A percentile compares a stretch with the other conserved stretches of the same genome.
Evolutionary conservation across 1,140 invertebrate genomes (phyloP).

Genomic region (Nylanderia fulva): DNA sequence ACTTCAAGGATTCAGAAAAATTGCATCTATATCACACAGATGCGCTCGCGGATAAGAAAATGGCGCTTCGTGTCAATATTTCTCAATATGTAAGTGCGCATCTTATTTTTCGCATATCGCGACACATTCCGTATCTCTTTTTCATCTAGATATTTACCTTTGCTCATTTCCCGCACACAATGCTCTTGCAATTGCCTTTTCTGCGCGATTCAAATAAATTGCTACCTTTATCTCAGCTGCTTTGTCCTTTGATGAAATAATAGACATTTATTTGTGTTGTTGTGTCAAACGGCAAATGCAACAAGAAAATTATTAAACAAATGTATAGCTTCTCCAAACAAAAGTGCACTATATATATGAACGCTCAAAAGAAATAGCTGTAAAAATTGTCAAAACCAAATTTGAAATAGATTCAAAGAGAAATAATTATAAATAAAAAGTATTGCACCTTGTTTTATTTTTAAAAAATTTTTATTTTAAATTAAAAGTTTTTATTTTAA

Average conservation of each 20-base stretch:
- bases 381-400: too few relatives aligned
- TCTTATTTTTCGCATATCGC: slow-evolving; percentile 21
- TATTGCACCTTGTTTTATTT: too few relatives aligned
- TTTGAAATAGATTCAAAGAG: too few relatives aligned
- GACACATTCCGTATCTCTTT: slow-evolving; percentile 18
- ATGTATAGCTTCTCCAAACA: neutral
- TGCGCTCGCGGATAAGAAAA: slow-evolving; percentile 29
- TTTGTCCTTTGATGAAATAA: slow-evolving; percentile 45
- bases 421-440: too few relatives aligned
- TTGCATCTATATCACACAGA: slow-evolving; percentile 28
- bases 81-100: slow-evolving; percentile 23
- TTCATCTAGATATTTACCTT: slow-evolving; percentile 55
- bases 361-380: too few relatives aligned
- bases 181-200: slow-evolving; percentile 51
- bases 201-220: slow-evolving; percentile 48
- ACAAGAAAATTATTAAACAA: slow-evolving; percentile 24
- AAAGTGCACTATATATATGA: neutral
- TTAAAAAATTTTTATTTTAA: too few relatives aligned
- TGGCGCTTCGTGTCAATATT: slow-evolving; percentile 10
- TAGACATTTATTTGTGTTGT: slow-evolving; percentile 37
- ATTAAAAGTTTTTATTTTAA: too few relatives aligned
- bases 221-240: slow-evolving; percentile 23
- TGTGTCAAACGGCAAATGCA: neutral
- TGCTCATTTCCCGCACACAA: slow-evolving; percentile 29
- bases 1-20: slow-evolving; percentile 30